These are phyloP conservation scores for Gadus macrocephalus DNA, from an alignment of 2,113 vertebrate genomes.

Conservation along the genomic window DNA sequence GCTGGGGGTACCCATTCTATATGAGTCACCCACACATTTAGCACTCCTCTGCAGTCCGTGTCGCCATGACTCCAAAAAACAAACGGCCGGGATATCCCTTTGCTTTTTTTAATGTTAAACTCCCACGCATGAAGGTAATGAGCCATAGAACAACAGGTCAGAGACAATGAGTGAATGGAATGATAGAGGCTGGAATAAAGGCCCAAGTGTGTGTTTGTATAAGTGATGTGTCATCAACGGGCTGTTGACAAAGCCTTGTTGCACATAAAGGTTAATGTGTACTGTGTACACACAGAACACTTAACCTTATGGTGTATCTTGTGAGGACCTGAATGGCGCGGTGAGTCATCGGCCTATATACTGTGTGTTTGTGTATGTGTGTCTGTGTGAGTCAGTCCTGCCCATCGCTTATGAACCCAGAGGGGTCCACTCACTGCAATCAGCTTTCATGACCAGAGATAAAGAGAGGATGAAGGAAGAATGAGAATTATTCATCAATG, in stretches of 20 bases:
- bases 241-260: conserved; percentile 30
- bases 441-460: background rate
- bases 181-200: conserved; percentile 23
- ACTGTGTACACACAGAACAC: conserved; percentile 40
- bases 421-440: conserved; percentile 49
- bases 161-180: too few relatives aligned
- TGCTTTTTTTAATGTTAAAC: too few relatives aligned
- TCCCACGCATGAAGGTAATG: too few relatives aligned
- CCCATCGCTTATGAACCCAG: conserved; percentile 50
- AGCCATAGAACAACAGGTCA: background rate
- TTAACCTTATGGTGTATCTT: conserved; percentile 39
- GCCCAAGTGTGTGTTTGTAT: conserved; percentile 13
- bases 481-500: background rate
- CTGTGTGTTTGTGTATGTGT: conserved; percentile 39
- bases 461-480: conserved; percentile 8
- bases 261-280: conserved; percentile 57
- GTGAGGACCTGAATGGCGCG: conserved; percentile 45
- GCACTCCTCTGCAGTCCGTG: conserved; percentile 37
- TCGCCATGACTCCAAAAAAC: conserved; percentile 21
- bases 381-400: conserved; percentile 43
- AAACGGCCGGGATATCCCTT: too few relatives aligned
- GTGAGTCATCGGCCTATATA: conserved; percentile 65
- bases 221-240: conserved; percentile 39
- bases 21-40: conserved; percentile 59
- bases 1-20: background rate